Conservation (phyloP, 1,140 invertebrate genomes). For the Augochlora pura region DNA sequence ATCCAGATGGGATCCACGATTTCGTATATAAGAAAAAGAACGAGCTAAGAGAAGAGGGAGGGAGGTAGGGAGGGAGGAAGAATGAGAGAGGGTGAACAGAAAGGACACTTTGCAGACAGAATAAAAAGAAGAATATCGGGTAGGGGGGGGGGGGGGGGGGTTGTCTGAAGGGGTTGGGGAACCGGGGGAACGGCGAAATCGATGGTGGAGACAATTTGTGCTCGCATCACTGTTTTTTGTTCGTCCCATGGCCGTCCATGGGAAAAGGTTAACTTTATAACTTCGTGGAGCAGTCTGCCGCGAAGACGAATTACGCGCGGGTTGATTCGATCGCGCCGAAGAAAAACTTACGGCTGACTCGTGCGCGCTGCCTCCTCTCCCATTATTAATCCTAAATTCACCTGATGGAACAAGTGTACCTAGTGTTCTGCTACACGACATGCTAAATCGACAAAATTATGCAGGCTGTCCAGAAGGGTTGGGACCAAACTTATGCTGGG, state of each 20-base stretch:
- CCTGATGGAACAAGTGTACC: too few relatives aligned
- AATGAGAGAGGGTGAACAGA: neutral
- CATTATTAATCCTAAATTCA: too few relatives aligned
- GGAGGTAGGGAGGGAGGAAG: neutral
- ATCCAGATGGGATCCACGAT: slow-evolving; percentile 77
- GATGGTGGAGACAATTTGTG: slow-evolving; percentile 38
- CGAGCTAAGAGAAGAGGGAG: neutral
- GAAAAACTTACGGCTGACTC: neutral
- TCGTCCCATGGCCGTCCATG: neutral
- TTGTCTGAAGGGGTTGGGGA: neutral
- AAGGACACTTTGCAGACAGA: slow-evolving; percentile 32
- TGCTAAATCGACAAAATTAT: too few relatives aligned
- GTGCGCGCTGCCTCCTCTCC: too few relatives aligned
- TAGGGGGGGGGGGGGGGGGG: neutral
- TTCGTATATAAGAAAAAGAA: slow-evolving; percentile 50
- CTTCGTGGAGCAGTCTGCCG: neutral
- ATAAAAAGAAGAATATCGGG: slow-evolving; percentile 16
- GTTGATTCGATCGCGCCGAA: neutral
- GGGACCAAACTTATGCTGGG: too few relatives aligned
- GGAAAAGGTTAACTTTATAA: neutral
- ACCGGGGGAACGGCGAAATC: slow-evolving; percentile 19
- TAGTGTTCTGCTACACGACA: too few relatives aligned
- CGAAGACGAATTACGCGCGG: neutral
- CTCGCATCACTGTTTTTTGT: slow-evolving; percentile 9
- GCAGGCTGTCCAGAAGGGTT: too few relatives aligned